Evolutionary conservation across 2,888 invertebrate genomes (phyloP).

Genomic region (Drosophila neotestacea): DNA sequence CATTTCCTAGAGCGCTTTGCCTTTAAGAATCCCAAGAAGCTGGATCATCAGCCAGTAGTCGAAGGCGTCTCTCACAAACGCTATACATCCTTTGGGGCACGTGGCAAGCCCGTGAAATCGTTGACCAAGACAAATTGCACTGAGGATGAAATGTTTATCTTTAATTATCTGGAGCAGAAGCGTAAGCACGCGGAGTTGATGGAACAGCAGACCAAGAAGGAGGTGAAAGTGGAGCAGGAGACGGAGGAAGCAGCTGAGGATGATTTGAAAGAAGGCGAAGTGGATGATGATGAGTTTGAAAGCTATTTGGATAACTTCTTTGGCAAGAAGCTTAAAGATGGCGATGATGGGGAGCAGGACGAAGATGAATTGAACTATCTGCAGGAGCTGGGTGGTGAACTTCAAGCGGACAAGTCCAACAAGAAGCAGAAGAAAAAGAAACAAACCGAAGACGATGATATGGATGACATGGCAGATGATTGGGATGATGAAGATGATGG

Average conservation of each 20-base stretch:
- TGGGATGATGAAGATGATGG: constrained; percentile 82
- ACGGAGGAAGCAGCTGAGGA: constrained; percentile 86
- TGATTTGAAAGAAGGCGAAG: constrained; percentile 89
- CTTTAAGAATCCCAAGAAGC: constrained; percentile 95
- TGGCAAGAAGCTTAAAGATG: constrained; percentile 86
- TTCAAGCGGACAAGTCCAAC: constrained; percentile 65
- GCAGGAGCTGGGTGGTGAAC: constrained; percentile 88
- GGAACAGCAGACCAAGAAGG: constrained; percentile 49
- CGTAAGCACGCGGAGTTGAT: constrained; percentile 81
- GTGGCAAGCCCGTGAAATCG: constrained; percentile 91
- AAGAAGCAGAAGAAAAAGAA: constrained; percentile 76
- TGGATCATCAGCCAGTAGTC: constrained; percentile 84
- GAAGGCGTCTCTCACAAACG: constrained; percentile 86
- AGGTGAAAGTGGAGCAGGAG: constrained; percentile 76
- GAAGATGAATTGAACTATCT: constrained; percentile 89
- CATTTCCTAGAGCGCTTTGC: constrained; percentile 97
- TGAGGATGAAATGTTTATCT: constrained; percentile 91
- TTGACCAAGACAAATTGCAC: constrained; percentile 91
- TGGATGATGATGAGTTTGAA: constrained; percentile 88
- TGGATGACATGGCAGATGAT: constrained; percentile 83
- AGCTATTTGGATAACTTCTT: constrained; percentile 86
- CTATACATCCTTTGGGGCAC: constrained; percentile 90
- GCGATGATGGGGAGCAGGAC: constrained; percentile 86
- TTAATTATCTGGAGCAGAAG: constrained; percentile 88
- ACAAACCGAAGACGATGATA: constrained; percentile 83